Conservation (phyloP, 2,888 invertebrate species). For the Cenopis cana region DNA sequence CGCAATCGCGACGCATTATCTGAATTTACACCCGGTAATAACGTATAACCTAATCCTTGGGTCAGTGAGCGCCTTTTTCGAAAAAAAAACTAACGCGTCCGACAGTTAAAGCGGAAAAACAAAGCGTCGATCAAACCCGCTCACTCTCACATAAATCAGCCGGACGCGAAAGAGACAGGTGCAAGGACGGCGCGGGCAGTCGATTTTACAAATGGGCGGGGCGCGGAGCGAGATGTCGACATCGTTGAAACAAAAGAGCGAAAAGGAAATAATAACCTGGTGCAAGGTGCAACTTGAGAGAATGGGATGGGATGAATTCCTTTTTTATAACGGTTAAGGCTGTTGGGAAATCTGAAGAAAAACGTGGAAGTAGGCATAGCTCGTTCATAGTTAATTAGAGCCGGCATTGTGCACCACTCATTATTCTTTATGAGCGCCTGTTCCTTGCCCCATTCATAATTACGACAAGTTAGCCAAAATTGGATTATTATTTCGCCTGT, state of each 20-base stretch:
- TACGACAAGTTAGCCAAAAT: conserved; percentile 39
- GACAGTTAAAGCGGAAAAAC: conserved; percentile 78
- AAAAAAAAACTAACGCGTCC: conserved; percentile 60
- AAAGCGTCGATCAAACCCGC: conserved; percentile 83
- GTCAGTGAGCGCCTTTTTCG: conserved; percentile 66
- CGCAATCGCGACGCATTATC: conserved; percentile 77
- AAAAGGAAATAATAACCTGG: conserved; percentile 78
- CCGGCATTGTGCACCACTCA: conserved; percentile 40
- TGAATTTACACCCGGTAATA: conserved; percentile 72
- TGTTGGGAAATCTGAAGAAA: conserved; percentile 78
- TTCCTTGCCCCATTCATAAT: conserved; percentile 40
- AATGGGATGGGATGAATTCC: conserved; percentile 66
- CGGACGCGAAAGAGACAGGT: conserved; percentile 82
- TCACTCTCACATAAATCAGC: conserved; percentile 85
- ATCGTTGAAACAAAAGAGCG: conserved; percentile 80
- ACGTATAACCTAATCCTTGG: conserved; percentile 68
- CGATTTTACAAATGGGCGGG: conserved; percentile 85
- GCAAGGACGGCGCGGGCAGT: conserved; percentile 77
- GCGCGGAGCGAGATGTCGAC: conserved; percentile 79
- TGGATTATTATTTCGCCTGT: conserved; percentile 42
- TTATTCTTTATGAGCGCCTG: conserved; percentile 44
- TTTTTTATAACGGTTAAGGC: conserved; percentile 69
- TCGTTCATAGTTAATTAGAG: conserved; percentile 57
- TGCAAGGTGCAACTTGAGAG: conserved; percentile 77
- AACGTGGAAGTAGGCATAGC: conserved; percentile 61